Evolutionary conservation across 2,113 vertebrate genomes (phyloP).

Genomic region (Trematocara variabile): DNA sequence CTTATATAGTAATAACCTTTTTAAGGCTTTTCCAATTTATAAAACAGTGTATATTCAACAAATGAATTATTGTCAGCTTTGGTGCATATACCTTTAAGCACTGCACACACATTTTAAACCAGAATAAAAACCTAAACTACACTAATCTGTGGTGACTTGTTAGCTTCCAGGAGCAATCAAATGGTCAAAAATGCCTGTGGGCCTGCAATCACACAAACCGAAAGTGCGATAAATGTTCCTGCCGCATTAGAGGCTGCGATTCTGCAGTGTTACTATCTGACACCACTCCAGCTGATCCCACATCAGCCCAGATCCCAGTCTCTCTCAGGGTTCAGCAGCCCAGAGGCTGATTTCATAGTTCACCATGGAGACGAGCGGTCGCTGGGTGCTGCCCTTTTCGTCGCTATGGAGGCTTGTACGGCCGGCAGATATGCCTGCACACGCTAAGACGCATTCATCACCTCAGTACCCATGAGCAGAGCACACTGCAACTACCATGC

Average conservation of each 20-base stretch:
- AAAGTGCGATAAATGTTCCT: not conserved
- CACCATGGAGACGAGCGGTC: constrained; percentile 31
- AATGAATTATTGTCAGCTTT: not conserved
- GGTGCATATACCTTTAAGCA: not conserved
- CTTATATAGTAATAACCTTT: not conserved
- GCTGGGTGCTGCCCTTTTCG: constrained; percentile 55
- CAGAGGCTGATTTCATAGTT: constrained; percentile 49
- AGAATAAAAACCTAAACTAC: not conserved
- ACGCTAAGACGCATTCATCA: constrained; percentile 42
- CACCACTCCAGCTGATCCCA: constrained; percentile 48
- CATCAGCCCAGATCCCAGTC: constrained; percentile 17
- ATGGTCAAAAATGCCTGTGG: not conserved
- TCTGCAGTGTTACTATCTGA: constrained; percentile 4
- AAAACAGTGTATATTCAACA: not conserved
- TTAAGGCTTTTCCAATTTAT: not conserved
- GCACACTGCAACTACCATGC: not conserved
- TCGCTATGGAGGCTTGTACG: constrained; percentile 44
- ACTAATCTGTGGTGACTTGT: not conserved
- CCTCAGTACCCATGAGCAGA: constrained; percentile 20
- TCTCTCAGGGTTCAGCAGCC: constrained; percentile 19
- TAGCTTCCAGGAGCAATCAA: not conserved
- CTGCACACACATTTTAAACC: not conserved
- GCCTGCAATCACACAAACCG: not conserved
- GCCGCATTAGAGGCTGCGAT: not conserved
- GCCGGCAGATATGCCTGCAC: constrained; percentile 46